Evolutionary conservation across 2,797 vertebrate species (phyloP).

Genomic region (Rachycentron canadum): DNA sequence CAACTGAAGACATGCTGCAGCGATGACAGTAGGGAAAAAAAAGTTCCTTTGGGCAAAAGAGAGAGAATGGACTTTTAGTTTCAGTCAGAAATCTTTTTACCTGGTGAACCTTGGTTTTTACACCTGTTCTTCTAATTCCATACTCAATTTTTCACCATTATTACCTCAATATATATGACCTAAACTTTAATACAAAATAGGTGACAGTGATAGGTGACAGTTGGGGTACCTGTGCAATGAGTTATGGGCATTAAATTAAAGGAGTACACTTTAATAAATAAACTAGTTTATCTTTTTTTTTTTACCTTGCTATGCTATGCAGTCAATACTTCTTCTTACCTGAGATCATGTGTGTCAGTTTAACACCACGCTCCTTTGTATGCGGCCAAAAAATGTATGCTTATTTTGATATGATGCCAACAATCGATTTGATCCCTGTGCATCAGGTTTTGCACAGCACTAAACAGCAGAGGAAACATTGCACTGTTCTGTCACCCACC

Average conservation of each 20-base stretch:
- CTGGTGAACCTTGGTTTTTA: background rate
- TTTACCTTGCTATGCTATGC: too few relatives aligned
- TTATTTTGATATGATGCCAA: background rate
- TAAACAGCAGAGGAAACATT: background rate
- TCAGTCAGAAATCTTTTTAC: slow-evolving; percentile 36
- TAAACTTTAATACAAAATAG: background rate
- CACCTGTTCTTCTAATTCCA: background rate
- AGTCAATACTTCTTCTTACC: background rate
- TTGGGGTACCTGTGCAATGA: background rate
- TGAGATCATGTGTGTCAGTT: background rate
- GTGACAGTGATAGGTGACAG: background rate
- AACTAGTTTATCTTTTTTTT: background rate
- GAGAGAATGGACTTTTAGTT: slow-evolving; percentile 68
- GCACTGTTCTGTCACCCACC: background rate
- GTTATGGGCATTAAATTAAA: background rate
- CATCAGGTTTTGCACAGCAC: background rate
- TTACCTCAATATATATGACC: background rate
- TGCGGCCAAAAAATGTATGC: background rate
- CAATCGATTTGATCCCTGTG: background rate
- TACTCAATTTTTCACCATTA: background rate
- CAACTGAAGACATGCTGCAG: slow-evolving; percentile 70
- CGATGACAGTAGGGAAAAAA: slow-evolving; percentile 28
- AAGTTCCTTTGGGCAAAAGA: slow-evolving; percentile 41
- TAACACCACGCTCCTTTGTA: background rate
- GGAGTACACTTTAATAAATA: background rate